Base-by-base conservation (phyloP, 2,797 vertebrate genomes). In the Strix occidentalis region DNA sequence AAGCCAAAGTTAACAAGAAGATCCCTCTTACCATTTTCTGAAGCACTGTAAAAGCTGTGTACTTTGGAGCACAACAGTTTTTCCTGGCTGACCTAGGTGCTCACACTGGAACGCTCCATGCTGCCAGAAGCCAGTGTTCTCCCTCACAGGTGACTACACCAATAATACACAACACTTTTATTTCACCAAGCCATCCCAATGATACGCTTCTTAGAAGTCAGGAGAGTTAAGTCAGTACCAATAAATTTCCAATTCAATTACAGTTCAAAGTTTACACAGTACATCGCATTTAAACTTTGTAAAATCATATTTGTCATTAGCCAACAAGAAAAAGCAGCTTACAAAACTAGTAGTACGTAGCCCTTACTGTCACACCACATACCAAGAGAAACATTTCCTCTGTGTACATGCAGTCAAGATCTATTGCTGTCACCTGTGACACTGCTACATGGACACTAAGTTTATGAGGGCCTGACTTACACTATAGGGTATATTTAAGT, bases 91-190 rank as follows among this genome's bases (percentile, higher is more conserved):
- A 60, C 39, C 31, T 4, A 60, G 56, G 29, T 1, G 1, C 56
- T 79, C 51, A 21, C 39, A 14, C 12, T 23, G 37, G 33, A 79
- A 37, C 0, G 0, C 10, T 39, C 16, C 3, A 50, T 3, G 21
- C 17, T 74, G 56, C 20, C 71, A 76, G n/a, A 69, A 72, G 26
- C 17, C 48, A 57, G 16, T 7, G 33, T 3, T 84, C 56, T 28
- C 65, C 50, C 61, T 39, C 63, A 58, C 33, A 54, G n/a, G n/a
- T 28, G 24, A 79, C 37, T 5, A 41, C 35, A 45, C 13, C 77
- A 87, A 63, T 35, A 71, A 35, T 0, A 57, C 23, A n/a, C 3
- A 1, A 37, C 29, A 21, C 7, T n/a, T 68, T 45, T 66, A 70
- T 33, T 54, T 46, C 31, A 54, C 15, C 51, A 71, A 61, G 28